Conservation (phyloP, 2,113 vertebrate genomes). For the Vanacampus margaritifer region DNA sequence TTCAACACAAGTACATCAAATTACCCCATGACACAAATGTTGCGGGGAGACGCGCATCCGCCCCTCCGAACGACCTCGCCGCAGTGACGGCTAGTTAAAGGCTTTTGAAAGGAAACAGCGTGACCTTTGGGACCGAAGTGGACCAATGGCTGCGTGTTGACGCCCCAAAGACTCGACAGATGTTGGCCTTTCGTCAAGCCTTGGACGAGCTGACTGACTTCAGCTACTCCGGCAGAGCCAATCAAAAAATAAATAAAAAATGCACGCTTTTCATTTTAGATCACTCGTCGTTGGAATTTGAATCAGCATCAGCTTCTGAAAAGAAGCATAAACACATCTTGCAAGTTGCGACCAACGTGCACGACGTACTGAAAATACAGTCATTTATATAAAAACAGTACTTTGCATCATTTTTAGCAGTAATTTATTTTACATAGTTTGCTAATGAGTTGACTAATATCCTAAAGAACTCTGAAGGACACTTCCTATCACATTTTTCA, state of each 20-base stretch:
- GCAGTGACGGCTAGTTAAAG: not conserved
- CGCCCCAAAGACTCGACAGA: not conserved
- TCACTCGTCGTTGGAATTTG: not conserved
- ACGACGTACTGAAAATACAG: too few relatives aligned
- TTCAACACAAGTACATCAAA: not conserved
- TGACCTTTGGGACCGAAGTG: not conserved
- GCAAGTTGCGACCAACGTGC: too few relatives aligned
- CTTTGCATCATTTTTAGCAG: too few relatives aligned
- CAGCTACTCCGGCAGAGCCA: not conserved
- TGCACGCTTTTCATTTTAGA: not conserved
- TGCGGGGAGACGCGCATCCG: not conserved
- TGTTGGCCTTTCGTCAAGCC: constrained; percentile 1
- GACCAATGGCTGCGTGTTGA: constrained; percentile 6
- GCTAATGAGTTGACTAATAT: too few relatives aligned
- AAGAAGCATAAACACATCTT: too few relatives aligned
- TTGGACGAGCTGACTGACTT: not conserved
- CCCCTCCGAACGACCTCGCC: not conserved
- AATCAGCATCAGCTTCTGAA: too few relatives aligned
- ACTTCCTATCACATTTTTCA: too few relatives aligned
- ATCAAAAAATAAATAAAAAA: not conserved
- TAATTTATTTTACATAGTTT: too few relatives aligned
- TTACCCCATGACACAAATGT: not conserved
- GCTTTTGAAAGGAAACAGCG: not conserved
- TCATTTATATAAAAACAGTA: too few relatives aligned
- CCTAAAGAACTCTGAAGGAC: too few relatives aligned